Evolutionary conservation across 2,797 vertebrate species (phyloP).

Genomic region (Atherinosoma microstoma): DNA sequence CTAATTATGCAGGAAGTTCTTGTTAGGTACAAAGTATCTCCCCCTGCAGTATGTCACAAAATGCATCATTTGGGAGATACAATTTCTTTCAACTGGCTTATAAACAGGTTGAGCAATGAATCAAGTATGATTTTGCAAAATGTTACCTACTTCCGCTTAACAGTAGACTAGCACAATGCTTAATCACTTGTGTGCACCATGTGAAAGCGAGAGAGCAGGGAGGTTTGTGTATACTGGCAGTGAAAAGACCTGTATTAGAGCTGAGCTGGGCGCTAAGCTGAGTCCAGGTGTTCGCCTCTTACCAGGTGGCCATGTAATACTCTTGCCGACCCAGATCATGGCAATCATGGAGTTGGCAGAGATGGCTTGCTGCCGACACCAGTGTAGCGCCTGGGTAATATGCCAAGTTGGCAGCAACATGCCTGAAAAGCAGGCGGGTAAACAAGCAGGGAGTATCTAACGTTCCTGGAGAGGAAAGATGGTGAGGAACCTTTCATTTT

Average conservation of each 20-base stretch:
- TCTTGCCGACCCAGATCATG: constrained; percentile 79
- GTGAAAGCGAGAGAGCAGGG: constrained; percentile 16
- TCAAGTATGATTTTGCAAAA: constrained; percentile 49
- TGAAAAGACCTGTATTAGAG: constrained; percentile 59
- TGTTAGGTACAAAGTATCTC: neutral
- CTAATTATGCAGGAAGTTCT: constrained; percentile 20
- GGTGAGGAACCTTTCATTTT: constrained; percentile 50
- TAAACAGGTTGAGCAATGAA: constrained; percentile 36
- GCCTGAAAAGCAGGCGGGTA: constrained; percentile 55
- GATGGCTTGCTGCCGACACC: constrained; percentile 68
- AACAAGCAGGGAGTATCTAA: constrained; percentile 48
- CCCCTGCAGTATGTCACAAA: constrained; percentile 30
- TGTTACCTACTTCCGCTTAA: constrained; percentile 38
- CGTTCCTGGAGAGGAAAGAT: constrained; percentile 54
- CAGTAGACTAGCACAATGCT: constrained; percentile 44
- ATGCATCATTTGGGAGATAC: constrained; percentile 25
- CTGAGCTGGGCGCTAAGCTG: constrained; percentile 70
- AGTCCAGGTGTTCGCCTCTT: constrained; percentile 76
- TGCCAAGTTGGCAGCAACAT: constrained; percentile 75
- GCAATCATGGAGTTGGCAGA: constrained; percentile 76
- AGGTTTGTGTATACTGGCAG: constrained; percentile 57
- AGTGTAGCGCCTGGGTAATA: constrained; percentile 57
- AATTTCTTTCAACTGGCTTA: constrained; percentile 13
- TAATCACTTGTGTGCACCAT: constrained; percentile 53
- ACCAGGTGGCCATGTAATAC: constrained; percentile 84